phyloP scores from a whole-genome alignment of 2,888 invertebrate genomes.

The Blastobasis adustella region DNA sequence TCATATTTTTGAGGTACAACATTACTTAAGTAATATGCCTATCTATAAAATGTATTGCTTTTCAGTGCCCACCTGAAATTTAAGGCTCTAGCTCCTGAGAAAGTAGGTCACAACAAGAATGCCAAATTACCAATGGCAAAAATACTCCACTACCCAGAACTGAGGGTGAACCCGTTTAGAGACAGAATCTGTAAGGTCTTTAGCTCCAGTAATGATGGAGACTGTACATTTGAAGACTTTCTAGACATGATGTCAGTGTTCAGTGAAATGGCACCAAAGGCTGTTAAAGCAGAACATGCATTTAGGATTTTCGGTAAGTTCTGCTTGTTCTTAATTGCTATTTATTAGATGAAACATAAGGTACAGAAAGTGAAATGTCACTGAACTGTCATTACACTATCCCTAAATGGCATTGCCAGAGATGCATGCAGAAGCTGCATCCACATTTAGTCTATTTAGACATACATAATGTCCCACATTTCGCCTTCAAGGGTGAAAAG shows the following conservation, averaged over 20 bases:
- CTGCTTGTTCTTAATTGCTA: too few relatives aligned
- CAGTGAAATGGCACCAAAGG: conserved; percentile 91
- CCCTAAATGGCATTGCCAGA: too few relatives aligned
- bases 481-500: too few relatives aligned
- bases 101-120: conserved; percentile 91
- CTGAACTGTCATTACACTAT: too few relatives aligned
- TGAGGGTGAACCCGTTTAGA: conserved; percentile 93
- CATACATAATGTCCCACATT: too few relatives aligned
- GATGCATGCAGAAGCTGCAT: too few relatives aligned
- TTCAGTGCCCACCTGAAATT: conserved; percentile 91
- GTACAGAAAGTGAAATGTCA: too few relatives aligned
- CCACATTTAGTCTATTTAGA: too few relatives aligned
- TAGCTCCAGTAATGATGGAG: conserved; percentile 90
- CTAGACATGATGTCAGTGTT: conserved; percentile 98
- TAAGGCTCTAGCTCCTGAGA: conserved; percentile 90
- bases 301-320: conserved; percentile 93
- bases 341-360: too few relatives aligned
- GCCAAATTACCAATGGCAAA: conserved; percentile 89
- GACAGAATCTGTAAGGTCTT: conserved; percentile 95
- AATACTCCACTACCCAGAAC: conserved; percentile 89
- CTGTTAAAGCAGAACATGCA: conserved; percentile 95
- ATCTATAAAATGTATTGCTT: conserved; percentile 20
- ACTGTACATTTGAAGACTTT: conserved; percentile 96
- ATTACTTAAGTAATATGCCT: too few relatives aligned
- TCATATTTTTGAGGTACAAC: too few relatives aligned